Evolutionary conservation across 1,140 invertebrate genomes (phyloP), one percentile per base, ranked within the genome.

Genomic region (Eumaeus atala): DNA sequence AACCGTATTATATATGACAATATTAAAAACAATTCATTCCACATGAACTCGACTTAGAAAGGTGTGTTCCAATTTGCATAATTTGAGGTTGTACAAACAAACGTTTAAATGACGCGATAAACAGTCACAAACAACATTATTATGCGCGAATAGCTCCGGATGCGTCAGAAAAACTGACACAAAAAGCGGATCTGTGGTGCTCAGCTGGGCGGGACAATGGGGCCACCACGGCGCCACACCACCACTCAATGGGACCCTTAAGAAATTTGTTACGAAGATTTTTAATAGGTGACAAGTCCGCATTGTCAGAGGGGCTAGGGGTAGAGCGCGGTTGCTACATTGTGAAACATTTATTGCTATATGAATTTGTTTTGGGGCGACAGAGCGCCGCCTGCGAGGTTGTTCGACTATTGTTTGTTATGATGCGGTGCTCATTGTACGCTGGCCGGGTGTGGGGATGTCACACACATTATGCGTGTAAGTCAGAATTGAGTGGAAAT

Each of bases 221-320:
- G n/a, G n/a, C n/a, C n/a, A n/a, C 53, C 70, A 3, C 21, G 40
- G 40, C 40, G 40, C 40, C 40, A 44, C 68, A 74, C 74, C 70
- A 66, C 49, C 18, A 56, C 58, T 83, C 66, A 76, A 76, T 79
- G 74, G 73, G 58, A 14, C 72, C 67, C 74, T 72, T 71, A 79
- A 81, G 77, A 79, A 84, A 81, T 77, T 81, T 79, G 80, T 79
- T 76, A 74, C 66, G 62, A 72, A 72, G 66, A 70, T 55, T 77
- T 75, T 76, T 79, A 66, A n/a, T n/a, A n/a, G 70, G 70, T 73
- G 67, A 67, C 66, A 70, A 64, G 58, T 58, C 54, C 54, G 62
- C 62, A 74, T 79, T 72, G 70, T 66, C 14, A 58, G n/a, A 51
- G 48, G 11, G 50, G 56, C 58, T 48, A 37, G 61, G 51, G 52